Evolutionary conservation across 2,888 invertebrate species (phyloP).

Genomic region (Aphidoletes aphidimyza): DNA sequence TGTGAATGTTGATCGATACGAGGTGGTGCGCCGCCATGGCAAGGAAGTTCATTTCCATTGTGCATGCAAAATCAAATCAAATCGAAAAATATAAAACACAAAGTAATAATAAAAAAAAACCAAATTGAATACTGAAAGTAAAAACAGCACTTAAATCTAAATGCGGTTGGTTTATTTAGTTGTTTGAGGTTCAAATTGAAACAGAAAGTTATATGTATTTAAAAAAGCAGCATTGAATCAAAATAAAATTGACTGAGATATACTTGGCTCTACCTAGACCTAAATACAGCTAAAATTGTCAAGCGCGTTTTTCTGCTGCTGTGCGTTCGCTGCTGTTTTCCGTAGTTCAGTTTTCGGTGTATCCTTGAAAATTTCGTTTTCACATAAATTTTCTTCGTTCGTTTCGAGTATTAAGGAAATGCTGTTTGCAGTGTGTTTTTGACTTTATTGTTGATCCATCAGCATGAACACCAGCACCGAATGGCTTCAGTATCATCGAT

Average conservation of each 20-base stretch:
- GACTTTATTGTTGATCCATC: neutral
- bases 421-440: neutral
- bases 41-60: slow-evolving; percentile 2
- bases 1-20: neutral
- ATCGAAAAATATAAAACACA: neutral
- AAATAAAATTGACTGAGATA: neutral
- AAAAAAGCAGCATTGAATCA: slow-evolving; percentile 20
- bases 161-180: neutral
- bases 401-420: slow-evolving; percentile 1
- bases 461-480: too few species aligned
- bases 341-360: neutral
- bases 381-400: neutral
- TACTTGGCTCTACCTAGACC: slow-evolving; percentile 40
- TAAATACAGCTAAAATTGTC: slow-evolving; percentile 4
- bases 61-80: neutral
- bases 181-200: neutral
- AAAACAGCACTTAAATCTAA: neutral
- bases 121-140: neutral
- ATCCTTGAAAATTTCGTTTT: slow-evolving; percentile 52
- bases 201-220: neutral
- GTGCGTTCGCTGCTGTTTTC: neutral
- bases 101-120: neutral
- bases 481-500: neutral
- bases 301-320: neutral
- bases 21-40: neutral